Evolutionary conservation across 2,888 invertebrate species (phyloP), one percentile per base, ranked within the genome.

Genomic region (Ophion costatus): DNA sequence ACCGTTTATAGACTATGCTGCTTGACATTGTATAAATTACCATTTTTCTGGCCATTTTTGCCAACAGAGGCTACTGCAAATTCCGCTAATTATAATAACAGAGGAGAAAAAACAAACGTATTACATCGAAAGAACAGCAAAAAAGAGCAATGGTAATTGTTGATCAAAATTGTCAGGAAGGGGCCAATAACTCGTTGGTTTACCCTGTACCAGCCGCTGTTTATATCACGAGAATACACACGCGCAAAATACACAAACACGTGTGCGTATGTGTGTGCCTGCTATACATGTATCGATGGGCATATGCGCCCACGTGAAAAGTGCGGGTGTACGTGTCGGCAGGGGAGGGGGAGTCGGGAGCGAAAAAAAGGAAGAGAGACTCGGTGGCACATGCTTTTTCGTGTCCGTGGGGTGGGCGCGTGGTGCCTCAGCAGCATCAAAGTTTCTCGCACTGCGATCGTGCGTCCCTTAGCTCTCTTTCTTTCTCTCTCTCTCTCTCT

Each of bases 311-410:
- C 67, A 77, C 80, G 80, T 78, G 78, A 82, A 82, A 81, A 78
- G 84, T 78, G 84, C 81, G 84, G 84, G 84, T 82, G 84, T 82
- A 75, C 38, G 17, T 33, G 2, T 59, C 45, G 33, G 6, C 29
- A 29, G 57, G 71, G 33, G 66, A 70, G 78, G 70, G 70, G 61
- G 20, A 45, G 22, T 17, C 17, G 67, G 42, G 74, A 61, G 80
- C 61, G 59, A 63, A 57, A 45, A 71, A 76, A 59, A 76, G 80
- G 45, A 82, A 80, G 74, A 78, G 84, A 84, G 82, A 84, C 74
- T 73, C 86, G 81, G 86, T 84, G 86, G 87, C 87, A 86, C 87
- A 86, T 86, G 86, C 86, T 84, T 80, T 69, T 70, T 80, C 70
- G 70, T 51, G 82, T 84, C 84, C 86, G 86, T 82, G 83, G 79